Percentiles rank a stretch among this genome's conserved stretches.
phyloP scores from a whole-genome alignment of 1,140 invertebrate genomes.

The Metaphire vulgaris region DNA sequence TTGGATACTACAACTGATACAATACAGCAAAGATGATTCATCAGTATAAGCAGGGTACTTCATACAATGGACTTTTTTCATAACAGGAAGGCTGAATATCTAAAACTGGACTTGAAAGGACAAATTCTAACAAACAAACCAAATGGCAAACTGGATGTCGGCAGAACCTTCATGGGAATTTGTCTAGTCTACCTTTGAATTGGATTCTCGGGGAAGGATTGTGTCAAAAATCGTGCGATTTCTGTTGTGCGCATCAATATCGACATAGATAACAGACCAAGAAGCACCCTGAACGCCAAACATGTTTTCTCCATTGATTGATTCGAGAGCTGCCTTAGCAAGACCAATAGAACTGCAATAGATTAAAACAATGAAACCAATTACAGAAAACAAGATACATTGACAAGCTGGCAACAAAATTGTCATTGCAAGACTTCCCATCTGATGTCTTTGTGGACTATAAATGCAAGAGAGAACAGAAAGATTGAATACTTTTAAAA shows the following conservation, averaged over 20 bases:
- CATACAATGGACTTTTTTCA: too few relatives aligned
- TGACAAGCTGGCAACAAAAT: background rate
- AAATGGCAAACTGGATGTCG: too few relatives aligned
- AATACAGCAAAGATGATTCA: too few relatives aligned
- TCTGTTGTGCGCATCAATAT: conserved; percentile 98
- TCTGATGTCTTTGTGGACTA: background rate
- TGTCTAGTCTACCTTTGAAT: conserved; percentile 72
- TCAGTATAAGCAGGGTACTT: too few relatives aligned
- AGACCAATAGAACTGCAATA: conserved; percentile 67
- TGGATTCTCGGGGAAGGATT: conserved; percentile 92
- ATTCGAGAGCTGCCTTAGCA: conserved; percentile 95
- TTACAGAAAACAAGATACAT: background rate
- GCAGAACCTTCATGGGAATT: too few relatives aligned
- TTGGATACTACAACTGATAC: too few relatives aligned
- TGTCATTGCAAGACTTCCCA: too few relatives aligned
- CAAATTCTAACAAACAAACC: too few relatives aligned
- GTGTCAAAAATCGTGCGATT: conserved; percentile 99
- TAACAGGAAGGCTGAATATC: too few relatives aligned
- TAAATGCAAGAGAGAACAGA: background rate
- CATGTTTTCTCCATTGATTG: conserved; percentile 96
- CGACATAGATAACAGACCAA: conserved; percentile 97
- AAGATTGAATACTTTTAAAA: background rate
- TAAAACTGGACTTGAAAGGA: too few relatives aligned
- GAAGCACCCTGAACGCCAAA: conserved; percentile 95
- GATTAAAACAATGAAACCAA: background rate